Evolutionary conservation across 37 sponge, comb jelly and placozoan species (phyloP).

Genomic region (Ephydatia muelleri): DNA sequence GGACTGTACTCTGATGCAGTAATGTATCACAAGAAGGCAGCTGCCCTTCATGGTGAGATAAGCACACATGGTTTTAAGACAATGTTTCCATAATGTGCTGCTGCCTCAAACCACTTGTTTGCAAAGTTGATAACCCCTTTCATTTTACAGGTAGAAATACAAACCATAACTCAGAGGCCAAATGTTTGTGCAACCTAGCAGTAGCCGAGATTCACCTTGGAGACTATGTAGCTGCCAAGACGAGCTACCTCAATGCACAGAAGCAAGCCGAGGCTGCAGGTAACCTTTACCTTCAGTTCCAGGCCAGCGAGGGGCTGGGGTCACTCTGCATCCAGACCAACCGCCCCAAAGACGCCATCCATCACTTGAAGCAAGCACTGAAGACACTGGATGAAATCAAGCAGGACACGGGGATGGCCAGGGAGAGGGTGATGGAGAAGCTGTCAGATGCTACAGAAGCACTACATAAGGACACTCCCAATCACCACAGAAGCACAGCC

Average conservation of each 20-base stretch:
- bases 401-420: constrained; percentile 56
- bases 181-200: constrained; percentile 78
- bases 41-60: constrained; percentile 51
- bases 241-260: constrained; percentile 46
- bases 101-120: background rate
- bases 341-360: constrained; percentile 33
- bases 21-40: constrained; percentile 67
- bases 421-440: constrained; percentile 86
- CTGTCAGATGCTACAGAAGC: constrained; percentile 63
- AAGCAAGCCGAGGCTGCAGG: constrained; percentile 14
- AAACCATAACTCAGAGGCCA: constrained; percentile 50
- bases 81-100: background rate
- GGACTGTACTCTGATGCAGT: constrained; percentile 51
- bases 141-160: constrained; percentile 25
- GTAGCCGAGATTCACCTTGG: constrained; percentile 59
- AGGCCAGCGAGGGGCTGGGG: constrained; percentile 74
- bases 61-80: background rate
- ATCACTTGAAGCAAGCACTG: constrained; percentile 58
- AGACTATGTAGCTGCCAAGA: constrained; percentile 29
- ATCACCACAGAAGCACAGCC: background rate
- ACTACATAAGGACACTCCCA: constrained; percentile 8
- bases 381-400: constrained; percentile 38
- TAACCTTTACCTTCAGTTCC: constrained; percentile 61
- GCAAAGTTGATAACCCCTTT: background rate
- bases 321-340: constrained; percentile 34